phyloP scores from a whole-genome alignment of 2,888 invertebrate genomes.

The Megaustenia siamemsis region DNA sequence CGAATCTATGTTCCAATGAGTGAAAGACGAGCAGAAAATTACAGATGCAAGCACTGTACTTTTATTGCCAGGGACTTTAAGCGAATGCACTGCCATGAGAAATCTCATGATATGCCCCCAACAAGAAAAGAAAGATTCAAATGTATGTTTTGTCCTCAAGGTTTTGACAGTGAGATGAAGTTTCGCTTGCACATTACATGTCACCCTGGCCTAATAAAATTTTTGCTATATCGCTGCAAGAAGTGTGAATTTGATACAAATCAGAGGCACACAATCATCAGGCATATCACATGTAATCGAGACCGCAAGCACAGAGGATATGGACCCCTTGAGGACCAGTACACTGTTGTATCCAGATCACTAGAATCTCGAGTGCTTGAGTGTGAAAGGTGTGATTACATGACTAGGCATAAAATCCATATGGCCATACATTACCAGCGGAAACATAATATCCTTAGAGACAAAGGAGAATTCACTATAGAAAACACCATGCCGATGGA shows the following conservation, averaged over 20 bases:
- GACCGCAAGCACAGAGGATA: conserved; percentile 55
- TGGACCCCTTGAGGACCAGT: conserved; percentile 57
- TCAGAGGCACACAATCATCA: conserved; percentile 58
- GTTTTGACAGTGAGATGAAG: conserved; percentile 59
- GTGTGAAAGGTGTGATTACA: conserved; percentile 60
- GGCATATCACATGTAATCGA: conserved; percentile 56
- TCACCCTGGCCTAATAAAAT: conserved; percentile 62
- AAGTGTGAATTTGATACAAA: conserved; percentile 61
- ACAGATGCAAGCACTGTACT: conserved; percentile 59
- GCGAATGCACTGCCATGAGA: conserved; percentile 57
- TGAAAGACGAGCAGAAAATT: conserved; percentile 56
- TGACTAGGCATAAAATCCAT: conserved; percentile 61
- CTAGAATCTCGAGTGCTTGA: conserved; percentile 59
- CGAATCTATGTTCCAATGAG: conserved; percentile 53
- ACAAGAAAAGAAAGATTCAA: conserved; percentile 60
- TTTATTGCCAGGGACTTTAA: conserved; percentile 60
- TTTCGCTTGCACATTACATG: conserved; percentile 60
- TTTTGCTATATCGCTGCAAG: conserved; percentile 58
- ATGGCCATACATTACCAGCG: conserved; percentile 60
- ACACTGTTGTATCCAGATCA: conserved; percentile 54
- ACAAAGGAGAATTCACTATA: conserved; percentile 52
- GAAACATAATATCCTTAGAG: conserved; percentile 56
- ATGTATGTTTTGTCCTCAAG: conserved; percentile 63
- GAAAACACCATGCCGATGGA: conserved; percentile 44
- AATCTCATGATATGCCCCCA: conserved; percentile 60